Base-by-base conservation (phyloP, 2,797 vertebrate species). In the Ptychobarbus kaznakovi region DNA sequence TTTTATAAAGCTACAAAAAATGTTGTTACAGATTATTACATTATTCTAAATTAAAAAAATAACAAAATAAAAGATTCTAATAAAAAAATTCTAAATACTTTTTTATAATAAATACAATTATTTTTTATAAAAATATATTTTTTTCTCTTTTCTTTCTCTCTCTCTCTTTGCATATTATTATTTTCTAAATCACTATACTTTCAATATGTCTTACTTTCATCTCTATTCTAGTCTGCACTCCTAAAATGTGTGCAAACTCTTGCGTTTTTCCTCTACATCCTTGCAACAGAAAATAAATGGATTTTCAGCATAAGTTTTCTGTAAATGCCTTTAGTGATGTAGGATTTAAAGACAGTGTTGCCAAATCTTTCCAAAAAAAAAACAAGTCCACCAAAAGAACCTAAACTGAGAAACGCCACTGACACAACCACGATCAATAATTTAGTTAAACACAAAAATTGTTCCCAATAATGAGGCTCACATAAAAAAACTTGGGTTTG, bases 401-500 rank as follows among this genome's bases (percentile, higher is more conserved):
- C 40, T 46, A 46, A 68, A 49, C 42, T 46, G 6, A 80, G 25
- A 42, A 0, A 65, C 6, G 1, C 28, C 28, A 75, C 5, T 20
- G 73, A 53, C 38, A 22, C 76, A 79, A 61, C n/a, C 56, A 61
- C 2, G 12, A 65, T 68, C 65, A 35, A 32, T 9, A 81, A 44
- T 51, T 22, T 35, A 70, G n/a, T 56, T 69, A 1, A n/a, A 79
- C 32, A 49, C 11, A 20, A 69, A 80, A 85, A 73, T n/a, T 61
- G 25, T 18, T 79, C 38, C 74, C 25, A 69, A 78, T 58, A 40
- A 40, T 6, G 9, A 65, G 42, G 11, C 32, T 16, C 65, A 68
- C 44, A 44, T 35, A 69, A 86, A 56, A 40, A 87, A 46, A 68
- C 7, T 10, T 25, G 66, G 49, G 44, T 80, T 79, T 72, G 74